Evolutionary conservation across 1,140 invertebrate species (phyloP), one percentile per base, ranked within the genome.

Genomic region (Papilio polytes): DNA sequence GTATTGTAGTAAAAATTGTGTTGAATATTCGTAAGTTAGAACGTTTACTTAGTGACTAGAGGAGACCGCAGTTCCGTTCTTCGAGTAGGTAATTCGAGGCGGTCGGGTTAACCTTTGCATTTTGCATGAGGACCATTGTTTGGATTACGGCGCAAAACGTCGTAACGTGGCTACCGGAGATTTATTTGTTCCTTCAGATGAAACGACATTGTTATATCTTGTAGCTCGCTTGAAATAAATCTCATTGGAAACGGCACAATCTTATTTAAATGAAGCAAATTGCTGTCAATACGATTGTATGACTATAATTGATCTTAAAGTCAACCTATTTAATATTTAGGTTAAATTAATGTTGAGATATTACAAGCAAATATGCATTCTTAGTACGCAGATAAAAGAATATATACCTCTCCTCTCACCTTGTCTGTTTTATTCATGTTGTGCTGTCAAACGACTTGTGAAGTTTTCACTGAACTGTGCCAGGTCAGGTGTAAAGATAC

Each of bases 81-180:
- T 76, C 46, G 46, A 76, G 76, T 76, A 63, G 77, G 82, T 80
- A 82, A 83, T 81, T 84, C 78, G 78, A 72, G 44, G 63, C 74
- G 81, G 78, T 31, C 59, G 74, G 80, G 79, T 80, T 82, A 63
- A 59, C 82, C 84, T 86, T 87, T 89, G 88, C 86, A 89, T 89
- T 88, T 89, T 89, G 83, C 84, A 89, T 88, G 86, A 86, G 85
- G 66, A 77, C 83, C 79, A 86, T 87, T 88, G 87, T 89, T 84
- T 82, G 80, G 59, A 59, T 82, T 78, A 81, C 83, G 78, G 81
- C 74, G 78, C 80, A 82, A 84, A 83, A 86, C 80, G 83, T 80
- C 66, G 78, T 80, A 81, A 79, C 78, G 48, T 78, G 80, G 48
- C 51, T 44, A 74, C 18, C 31, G 63, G 66, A 73, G 76, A 78